Evolutionary conservation across 2,888 invertebrate species (phyloP), one percentile per base, ranked within the genome.

Genomic region (Lasius platythorax): DNA sequence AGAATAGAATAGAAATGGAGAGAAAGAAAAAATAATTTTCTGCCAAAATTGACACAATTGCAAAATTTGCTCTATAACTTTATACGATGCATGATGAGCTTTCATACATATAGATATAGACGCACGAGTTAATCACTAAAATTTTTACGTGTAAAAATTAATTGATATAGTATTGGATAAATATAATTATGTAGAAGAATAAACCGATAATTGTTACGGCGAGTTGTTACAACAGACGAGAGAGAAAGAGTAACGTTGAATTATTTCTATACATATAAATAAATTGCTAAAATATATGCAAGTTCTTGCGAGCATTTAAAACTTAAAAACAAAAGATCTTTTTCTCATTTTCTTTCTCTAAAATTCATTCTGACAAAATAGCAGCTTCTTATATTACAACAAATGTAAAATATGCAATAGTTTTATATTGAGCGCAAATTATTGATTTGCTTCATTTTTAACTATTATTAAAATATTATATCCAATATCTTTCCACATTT

Each of bases 391-490:
- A 56, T 61, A 28, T 30, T 61, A 40, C 5, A 74, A 28, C 5
- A 53, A 11, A 40, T 28, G 6, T 73, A 3, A 73, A 18, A 73
- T 37, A 6, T 61, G 40, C 37, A 40, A 73, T 72, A 72, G 3
- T 58, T 73, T 6, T 73, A 72, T 72, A 37, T 73, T 28, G 23
- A 72, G 15, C 2, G n/a, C 11, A 37, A 73, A 40, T 3, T 73
- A 73, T 73, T 40, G 37, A 73, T 73, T 73, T 58, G 3, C 18
- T n/a, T 40, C 12, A 73, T 58, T 73, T 56, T 56, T 15, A 11
- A 56, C 2, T 73, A 33, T 72, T 73, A 58, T 73, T 73, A 61
- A 40, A 72, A 37, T 72, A 4, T 56, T 28, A 28, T 73, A 73
- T 28, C 28, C 18, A 37, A 18, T 73, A 11, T 40, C 3, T 18